Percentiles rank a stretch among this genome's conserved stretches.
Conservation (phyloP, 2,888 invertebrate species). For the Plagiodera versicolora region DNA sequence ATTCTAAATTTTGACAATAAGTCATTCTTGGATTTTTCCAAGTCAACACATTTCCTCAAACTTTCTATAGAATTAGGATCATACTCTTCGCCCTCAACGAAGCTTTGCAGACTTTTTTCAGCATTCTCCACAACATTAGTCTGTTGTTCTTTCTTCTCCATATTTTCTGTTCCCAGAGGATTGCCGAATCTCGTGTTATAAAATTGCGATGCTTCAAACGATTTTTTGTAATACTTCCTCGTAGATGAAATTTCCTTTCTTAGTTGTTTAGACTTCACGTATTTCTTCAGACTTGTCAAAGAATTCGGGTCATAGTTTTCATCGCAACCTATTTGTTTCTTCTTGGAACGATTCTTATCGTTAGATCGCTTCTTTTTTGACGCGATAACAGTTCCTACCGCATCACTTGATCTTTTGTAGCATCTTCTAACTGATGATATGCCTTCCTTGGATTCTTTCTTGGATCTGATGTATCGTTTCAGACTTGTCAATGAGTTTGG, state of each 20-base stretch:
- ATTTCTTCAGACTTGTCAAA: neutral
- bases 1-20: neutral
- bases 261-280: neutral
- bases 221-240: neutral
- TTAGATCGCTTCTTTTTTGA: neutral
- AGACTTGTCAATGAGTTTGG: neutral
- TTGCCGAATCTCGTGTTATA: neutral
- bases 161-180: neutral
- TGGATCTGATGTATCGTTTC: neutral
- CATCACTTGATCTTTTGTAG: neutral
- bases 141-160: neutral
- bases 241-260: neutral
- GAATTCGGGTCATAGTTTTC: neutral
- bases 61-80: constrained; percentile 23
- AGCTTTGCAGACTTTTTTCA: neutral
- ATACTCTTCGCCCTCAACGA: constrained; percentile 13
- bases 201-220: neutral
- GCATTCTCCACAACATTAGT: neutral
- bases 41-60: constrained; percentile 14
- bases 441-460: neutral
- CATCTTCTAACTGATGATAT: neutral
- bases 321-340: neutral
- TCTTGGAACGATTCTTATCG: neutral
- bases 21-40: constrained; percentile 7
- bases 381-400: neutral